Conservation (phyloP, 2,888 invertebrate species). For the Parnassius mnemosyne region DNA sequence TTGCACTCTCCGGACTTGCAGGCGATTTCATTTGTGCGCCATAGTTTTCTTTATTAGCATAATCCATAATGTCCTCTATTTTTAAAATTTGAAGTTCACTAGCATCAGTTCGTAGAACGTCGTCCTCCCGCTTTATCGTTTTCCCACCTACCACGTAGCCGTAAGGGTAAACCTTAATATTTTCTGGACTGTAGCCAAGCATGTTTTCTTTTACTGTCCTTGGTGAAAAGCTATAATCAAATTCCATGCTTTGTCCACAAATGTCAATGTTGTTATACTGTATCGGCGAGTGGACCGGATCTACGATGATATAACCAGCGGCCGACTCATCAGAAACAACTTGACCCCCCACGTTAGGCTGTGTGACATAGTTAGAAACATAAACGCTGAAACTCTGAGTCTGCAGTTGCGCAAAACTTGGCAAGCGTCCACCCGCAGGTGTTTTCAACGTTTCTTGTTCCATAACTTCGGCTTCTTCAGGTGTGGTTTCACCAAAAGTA, state of each 20-base stretch:
- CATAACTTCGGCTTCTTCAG: slow-evolving; percentile 73
- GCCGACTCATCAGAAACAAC: slow-evolving; percentile 77
- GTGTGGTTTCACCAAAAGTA: slow-evolving; percentile 89
- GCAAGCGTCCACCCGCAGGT: slow-evolving; percentile 75
- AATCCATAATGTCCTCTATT: slow-evolving; percentile 75
- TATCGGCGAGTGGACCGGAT: slow-evolving; percentile 62
- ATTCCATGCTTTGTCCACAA: slow-evolving; percentile 58
- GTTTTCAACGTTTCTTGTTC: slow-evolving; percentile 69
- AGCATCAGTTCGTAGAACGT: slow-evolving; percentile 52
- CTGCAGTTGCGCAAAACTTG: slow-evolving; percentile 84
- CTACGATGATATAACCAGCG: slow-evolving; percentile 71
- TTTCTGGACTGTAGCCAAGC: slow-evolving; percentile 59
- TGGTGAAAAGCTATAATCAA: slow-evolving; percentile 64
- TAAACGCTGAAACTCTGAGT: slow-evolving; percentile 79
- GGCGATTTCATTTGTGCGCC: slow-evolving; percentile 73
- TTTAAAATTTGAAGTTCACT: slow-evolving; percentile 67
- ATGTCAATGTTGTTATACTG: slow-evolving; percentile 62
- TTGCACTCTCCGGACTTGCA: slow-evolving; percentile 71
- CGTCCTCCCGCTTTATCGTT: slow-evolving; percentile 66
- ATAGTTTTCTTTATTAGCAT: slow-evolving; percentile 77
- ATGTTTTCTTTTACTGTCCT: slow-evolving; percentile 61
- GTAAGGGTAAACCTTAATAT: slow-evolving; percentile 61
- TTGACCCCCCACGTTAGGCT: slow-evolving; percentile 90
- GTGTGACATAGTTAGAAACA: slow-evolving; percentile 80
- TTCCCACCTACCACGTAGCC: slow-evolving; percentile 66